Base-by-base conservation (phyloP, 1,140 invertebrate species). In the Platyscapa corneri region DNA sequence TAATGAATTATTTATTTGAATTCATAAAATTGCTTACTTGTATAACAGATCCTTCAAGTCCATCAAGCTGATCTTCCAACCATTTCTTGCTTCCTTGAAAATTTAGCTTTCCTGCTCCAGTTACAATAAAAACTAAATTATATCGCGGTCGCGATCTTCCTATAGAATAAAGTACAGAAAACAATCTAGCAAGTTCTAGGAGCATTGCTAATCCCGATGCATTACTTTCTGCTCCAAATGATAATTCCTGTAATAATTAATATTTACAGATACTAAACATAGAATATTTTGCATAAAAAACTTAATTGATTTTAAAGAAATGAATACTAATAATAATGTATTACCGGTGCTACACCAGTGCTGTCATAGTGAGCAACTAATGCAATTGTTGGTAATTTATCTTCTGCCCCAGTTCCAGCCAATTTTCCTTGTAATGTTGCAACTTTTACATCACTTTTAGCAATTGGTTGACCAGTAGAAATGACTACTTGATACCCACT, bases 21-120 rank as follows among this genome's bases (percentile, higher is more conserved):
- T 30, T 1, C 6, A 72, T 49, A 53, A 74, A 16, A 70, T 49
- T 75, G 16, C 86, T 92, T 94, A 97, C 97, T 95, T 97, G 97
- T 88, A 96, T 94, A 64, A 96, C 91, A 37, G 96, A 95, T 65
- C 95, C 95, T 89, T 97, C 96, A 49, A 95, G 90, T 3, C 95
- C 95, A 91, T 99, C 98, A 75, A 98, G 92, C 90, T 98, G 97
- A 92, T 98, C 97, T 92, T 99, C 98, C 18, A 99, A 94, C 97
- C 98, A 99, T 90, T 98, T 98, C 94, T 99, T 99, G 64, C 97
- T 97, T 37, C 98, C 98, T 90, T 98, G 97, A 90, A 98, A 99
- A 94, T 99, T 99, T 32, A 98, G 95, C 93, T 99, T 98, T 27
- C 99, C 99, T 85, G 96, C 97, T 64, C 98, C 98, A 75, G 98